Percentiles rank a stretch among this genome's conserved stretches.
Evolutionary conservation across 1,140 invertebrate species (phyloP).

Genomic region (Lepeophtheirus salmonis): DNA sequence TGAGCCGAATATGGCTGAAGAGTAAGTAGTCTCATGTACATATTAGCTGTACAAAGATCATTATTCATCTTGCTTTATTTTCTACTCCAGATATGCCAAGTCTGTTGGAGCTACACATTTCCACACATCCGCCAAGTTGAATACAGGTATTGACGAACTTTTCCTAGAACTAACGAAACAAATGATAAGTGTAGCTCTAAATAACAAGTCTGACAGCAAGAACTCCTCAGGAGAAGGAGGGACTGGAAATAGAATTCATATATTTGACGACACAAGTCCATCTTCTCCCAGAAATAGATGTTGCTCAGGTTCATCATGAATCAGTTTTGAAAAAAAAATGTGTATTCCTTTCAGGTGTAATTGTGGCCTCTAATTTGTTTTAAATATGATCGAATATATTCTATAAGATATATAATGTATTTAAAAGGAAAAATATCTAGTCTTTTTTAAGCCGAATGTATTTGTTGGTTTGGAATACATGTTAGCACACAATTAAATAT

Average conservation of each 20-base stretch:
- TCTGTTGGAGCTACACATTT: constrained; percentile 84
- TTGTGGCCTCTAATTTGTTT: no score
- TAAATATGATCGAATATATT: no score
- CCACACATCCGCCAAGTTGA: constrained; percentile 84
- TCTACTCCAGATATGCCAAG: constrained; percentile 50
- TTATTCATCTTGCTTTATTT: constrained; percentile 11
- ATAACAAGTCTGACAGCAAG: neutral
- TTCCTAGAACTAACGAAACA: constrained; percentile 62
- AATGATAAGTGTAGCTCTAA: constrained; percentile 36
- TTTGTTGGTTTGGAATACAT: no score
- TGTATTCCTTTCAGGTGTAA: no score
- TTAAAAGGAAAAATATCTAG: no score
- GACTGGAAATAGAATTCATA: constrained; percentile 47
- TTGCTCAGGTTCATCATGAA: constrained; percentile 58
- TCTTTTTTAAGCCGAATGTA: no score
- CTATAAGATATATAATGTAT: no score
- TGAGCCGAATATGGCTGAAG: constrained; percentile 58
- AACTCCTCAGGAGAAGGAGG: no score
- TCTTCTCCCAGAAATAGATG: constrained; percentile 43
- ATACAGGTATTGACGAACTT: constrained; percentile 77
- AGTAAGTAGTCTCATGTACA: constrained; percentile 37
- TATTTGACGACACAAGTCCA: constrained; percentile 62
- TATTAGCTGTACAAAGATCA: neutral
- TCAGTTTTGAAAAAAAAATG: no score
- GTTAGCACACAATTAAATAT: no score